Evolutionary conservation across 2,113 vertebrate genomes (phyloP).

Genomic region (Poecilia latipinna): DNA sequence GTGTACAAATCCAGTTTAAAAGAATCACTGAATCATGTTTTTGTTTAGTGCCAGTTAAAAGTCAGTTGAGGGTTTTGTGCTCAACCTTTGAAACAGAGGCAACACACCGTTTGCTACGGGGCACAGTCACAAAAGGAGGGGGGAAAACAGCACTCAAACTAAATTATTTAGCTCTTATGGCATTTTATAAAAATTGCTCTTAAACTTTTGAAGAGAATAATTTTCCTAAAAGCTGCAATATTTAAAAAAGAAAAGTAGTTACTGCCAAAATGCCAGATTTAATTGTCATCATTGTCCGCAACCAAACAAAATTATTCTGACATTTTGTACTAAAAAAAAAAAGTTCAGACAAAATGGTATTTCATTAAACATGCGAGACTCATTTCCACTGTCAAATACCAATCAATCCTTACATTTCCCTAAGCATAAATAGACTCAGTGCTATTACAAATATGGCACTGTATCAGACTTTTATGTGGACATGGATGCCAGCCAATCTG

Average conservation of each 20-base stretch:
- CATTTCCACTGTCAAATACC: background rate
- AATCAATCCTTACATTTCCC: background rate
- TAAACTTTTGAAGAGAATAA: constrained; percentile 10
- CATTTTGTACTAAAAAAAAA: constrained; percentile 7
- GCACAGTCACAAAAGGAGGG: background rate
- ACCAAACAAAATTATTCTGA: constrained; percentile 16
- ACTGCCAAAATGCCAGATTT: constrained; percentile 16
- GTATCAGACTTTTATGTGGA: constrained; percentile 14
- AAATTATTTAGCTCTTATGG: background rate
- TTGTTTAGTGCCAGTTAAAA: background rate
- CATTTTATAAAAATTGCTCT: background rate
- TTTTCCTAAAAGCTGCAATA: constrained; percentile 3
- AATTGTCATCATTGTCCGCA: constrained; percentile 14
- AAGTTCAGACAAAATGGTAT: constrained; percentile 19
- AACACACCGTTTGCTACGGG: background rate
- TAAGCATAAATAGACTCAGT: background rate
- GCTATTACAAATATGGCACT: background rate
- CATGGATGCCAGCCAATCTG: constrained; percentile 8
- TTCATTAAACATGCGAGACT: constrained; percentile 5
- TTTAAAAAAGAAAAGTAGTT: background rate
- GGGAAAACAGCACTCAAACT: background rate
- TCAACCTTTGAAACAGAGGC: background rate
- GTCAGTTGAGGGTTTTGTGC: background rate
- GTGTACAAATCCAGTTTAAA: background rate
- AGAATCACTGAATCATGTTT: background rate